These are phyloP conservation scores for Trididemnum miniatum DNA, from an alignment of 23 tunicate species.

Conservation along the genomic window DNA sequence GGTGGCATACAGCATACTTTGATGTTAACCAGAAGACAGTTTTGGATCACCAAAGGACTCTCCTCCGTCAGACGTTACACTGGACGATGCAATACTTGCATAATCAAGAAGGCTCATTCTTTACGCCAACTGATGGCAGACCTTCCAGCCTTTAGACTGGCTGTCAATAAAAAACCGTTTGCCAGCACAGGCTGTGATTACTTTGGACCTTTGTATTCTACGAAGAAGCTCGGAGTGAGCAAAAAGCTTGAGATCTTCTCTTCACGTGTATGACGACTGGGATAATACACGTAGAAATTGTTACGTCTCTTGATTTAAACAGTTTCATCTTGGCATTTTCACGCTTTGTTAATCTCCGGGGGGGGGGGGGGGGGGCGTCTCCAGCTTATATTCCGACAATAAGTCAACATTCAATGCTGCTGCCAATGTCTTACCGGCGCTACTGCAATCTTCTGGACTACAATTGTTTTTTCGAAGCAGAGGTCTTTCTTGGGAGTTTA, in stretches of 20 bases:
- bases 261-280: conserved; percentile 6
- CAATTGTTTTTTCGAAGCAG: conserved; percentile 1
- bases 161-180: conserved; percentile 18
- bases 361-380: no score
- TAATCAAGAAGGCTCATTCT: conserved; percentile 6
- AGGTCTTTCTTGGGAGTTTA: no score
- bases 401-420: conserved; percentile 10
- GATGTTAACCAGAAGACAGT: neutral
- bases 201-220: conserved; percentile 9
- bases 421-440: neutral
- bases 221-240: conserved; percentile 5
- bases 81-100: neutral
- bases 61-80: neutral
- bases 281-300: conserved; percentile 4
- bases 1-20: conserved; percentile 12
- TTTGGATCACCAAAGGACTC: conserved; percentile 1
- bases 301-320: neutral
- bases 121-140: conserved; percentile 16
- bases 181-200: neutral
- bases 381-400: conserved; percentile 11
- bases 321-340: neutral
- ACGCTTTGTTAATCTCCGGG: conserved; percentile 16
- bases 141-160: neutral
- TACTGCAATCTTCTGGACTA: neutral
- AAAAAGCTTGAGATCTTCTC: conserved; percentile 17